A percentile compares a stretch with the other conserved stretches of the same genome.
Evolutionary conservation across 92 coral and sea anemone species (phyloP).

Genomic region (Umimayanthus chanpuru): DNA sequence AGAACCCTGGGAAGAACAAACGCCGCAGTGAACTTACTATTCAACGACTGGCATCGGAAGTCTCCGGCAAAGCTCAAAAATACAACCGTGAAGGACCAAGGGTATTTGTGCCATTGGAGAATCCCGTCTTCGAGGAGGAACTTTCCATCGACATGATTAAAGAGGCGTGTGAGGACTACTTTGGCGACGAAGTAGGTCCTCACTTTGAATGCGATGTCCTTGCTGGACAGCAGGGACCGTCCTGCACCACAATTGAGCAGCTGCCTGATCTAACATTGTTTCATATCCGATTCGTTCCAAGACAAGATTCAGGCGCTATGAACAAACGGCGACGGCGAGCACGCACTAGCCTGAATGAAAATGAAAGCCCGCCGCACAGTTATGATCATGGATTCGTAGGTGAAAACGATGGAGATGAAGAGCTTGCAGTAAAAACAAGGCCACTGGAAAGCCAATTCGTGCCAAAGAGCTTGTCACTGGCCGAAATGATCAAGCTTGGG

Average conservation of each 20-base stretch:
- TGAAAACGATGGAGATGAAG: background rate
- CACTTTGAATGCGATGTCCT: slow-evolving; percentile 48
- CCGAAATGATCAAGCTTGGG: slow-evolving; percentile 65
- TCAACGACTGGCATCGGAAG: background rate
- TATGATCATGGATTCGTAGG: background rate
- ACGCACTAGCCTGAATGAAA: slow-evolving; percentile 5
- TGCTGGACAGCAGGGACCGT: slow-evolving; percentile 57
- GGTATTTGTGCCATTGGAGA: background rate
- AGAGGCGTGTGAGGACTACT: slow-evolving; percentile 56
- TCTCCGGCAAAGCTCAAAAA: no score
- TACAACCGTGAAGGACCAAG: background rate
- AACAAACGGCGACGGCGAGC: background rate
- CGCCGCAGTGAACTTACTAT: background rate
- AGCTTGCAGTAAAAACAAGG: slow-evolving; percentile 10
- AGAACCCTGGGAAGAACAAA: background rate
- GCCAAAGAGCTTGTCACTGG: slow-evolving; percentile 60
- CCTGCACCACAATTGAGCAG: slow-evolving; percentile 53
- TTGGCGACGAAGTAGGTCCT: slow-evolving; percentile 19
- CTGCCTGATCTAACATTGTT: slow-evolving; percentile 42
- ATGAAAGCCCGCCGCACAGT: background rate
- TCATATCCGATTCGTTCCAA: slow-evolving; percentile 51
- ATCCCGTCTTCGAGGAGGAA: slow-evolving; percentile 29
- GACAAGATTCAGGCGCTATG: background rate
- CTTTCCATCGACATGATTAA: slow-evolving; percentile 47
- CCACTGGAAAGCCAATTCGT: slow-evolving; percentile 51